Conservation (phyloP, 2,797 vertebrate genomes). For the Trachurus trachurus region DNA sequence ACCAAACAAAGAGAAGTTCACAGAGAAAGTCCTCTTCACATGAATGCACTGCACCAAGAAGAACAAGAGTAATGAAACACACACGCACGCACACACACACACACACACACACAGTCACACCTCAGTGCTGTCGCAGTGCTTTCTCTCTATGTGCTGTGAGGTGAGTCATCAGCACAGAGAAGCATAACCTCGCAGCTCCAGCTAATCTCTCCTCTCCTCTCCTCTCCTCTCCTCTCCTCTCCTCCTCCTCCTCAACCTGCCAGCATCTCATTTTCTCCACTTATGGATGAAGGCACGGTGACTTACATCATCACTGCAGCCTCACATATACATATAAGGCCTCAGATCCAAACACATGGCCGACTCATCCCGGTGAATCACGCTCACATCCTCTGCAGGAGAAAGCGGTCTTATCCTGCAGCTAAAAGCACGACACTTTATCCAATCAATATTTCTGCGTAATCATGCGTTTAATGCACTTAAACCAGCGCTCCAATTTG, state of each 20-base stretch:
- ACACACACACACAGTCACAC: slow-evolving; percentile 72
- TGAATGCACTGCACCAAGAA: slow-evolving; percentile 85
- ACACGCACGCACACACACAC: slow-evolving; percentile 42
- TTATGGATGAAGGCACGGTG: slow-evolving; percentile 71
- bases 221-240: slow-evolving; percentile 43
- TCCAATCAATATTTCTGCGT: slow-evolving; percentile 19
- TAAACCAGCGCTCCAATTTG: slow-evolving; percentile 37
- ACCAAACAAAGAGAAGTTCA: slow-evolving; percentile 82
- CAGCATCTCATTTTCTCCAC: slow-evolving; percentile 82
- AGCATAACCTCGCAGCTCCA: slow-evolving; percentile 78
- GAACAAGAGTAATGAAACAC: slow-evolving; percentile 75
- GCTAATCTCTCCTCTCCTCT: slow-evolving; percentile 73
- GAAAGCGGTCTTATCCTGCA: not conserved
- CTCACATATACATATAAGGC: slow-evolving; percentile 63
- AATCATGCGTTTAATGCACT: slow-evolving; percentile 29
- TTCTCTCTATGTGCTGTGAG: slow-evolving; percentile 82
- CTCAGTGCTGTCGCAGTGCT: slow-evolving; percentile 86
- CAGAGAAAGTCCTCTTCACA: slow-evolving; percentile 83
- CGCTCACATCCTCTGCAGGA: slow-evolving; percentile 4
- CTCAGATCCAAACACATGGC: slow-evolving; percentile 50
- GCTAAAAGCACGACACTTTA: slow-evolving; percentile 13
- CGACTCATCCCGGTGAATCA: slow-evolving; percentile 21
- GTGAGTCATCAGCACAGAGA: slow-evolving; percentile 86
- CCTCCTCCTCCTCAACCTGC: slow-evolving; percentile 67
- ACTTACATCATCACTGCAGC: slow-evolving; percentile 74